Percentiles rank a stretch among this genome's conserved stretches.
phyloP scores from a whole-genome alignment of 2,113 vertebrate species.

The Urocolius indicus region DNA sequence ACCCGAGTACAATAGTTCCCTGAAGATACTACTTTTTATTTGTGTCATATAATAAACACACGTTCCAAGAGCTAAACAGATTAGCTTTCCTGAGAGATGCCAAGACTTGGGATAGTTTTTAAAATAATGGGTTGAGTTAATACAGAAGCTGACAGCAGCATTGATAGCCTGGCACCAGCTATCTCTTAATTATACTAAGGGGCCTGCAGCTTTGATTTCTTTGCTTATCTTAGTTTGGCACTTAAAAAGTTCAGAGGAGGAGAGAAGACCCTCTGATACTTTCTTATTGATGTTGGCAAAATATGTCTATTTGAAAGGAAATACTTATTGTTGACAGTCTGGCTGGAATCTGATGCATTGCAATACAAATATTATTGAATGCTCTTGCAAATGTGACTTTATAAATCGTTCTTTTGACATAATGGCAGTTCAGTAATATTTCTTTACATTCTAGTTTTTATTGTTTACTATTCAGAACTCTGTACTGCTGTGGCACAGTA shows the following conservation, averaged over 20 bases:
- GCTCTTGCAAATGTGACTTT: not conserved
- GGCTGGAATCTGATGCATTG: not conserved
- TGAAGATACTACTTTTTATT: not conserved
- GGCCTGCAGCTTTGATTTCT: not conserved
- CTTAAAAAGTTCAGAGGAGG: not conserved
- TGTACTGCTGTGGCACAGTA: not conserved
- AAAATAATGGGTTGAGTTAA: not conserved
- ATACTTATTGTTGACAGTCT: not conserved
- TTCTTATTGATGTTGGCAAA: not conserved
- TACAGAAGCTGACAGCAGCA: not conserved
- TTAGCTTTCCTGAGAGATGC: not conserved
- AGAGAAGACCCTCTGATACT: not conserved
- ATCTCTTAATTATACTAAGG: not conserved
- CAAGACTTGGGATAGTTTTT: not conserved
- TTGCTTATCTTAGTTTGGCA: not conserved
- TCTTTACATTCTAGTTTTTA: conserved; percentile 4
- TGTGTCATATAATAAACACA: not conserved
- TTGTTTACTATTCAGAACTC: not conserved
- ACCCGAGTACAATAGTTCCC: not conserved
- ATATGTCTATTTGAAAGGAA: not conserved
- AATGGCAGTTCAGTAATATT: conserved; percentile 32
- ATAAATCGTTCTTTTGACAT: not conserved
- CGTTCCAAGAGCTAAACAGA: not conserved
- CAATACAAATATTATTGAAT: not conserved
- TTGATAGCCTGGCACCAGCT: not conserved